Evolutionary conservation across 2,797 vertebrate species (phyloP).

Genomic region (Scolopax bukidnonensis): DNA sequence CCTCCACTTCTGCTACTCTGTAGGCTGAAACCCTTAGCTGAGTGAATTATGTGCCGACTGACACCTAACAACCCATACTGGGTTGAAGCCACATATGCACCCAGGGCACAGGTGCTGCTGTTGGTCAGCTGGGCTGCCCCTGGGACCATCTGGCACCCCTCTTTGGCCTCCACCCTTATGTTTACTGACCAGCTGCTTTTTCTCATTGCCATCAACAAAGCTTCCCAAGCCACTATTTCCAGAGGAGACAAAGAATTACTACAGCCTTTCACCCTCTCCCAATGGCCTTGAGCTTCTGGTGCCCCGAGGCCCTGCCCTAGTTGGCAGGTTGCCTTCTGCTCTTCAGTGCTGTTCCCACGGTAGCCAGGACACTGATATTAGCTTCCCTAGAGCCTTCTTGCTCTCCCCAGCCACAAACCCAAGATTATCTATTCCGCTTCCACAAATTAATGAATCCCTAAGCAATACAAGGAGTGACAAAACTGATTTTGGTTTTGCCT

Average conservation of each 20-base stretch:
- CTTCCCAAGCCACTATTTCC: not conserved
- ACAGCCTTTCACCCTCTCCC: not conserved
- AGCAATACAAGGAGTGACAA: not conserved
- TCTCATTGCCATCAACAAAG: slow-evolving; percentile 15
- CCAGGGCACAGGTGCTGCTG: slow-evolving; percentile 47
- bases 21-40: not conserved
- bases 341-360: not conserved
- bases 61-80: not conserved
- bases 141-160: slow-evolving; percentile 48
- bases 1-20: slow-evolving; percentile 6
- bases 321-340: not conserved
- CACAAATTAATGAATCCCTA: not conserved
- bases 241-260: slow-evolving; percentile 2
- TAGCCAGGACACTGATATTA: not conserved
- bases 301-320: not conserved
- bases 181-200: slow-evolving; percentile 48
- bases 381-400: not conserved
- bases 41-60: slow-evolving; percentile 47
- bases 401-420: not conserved
- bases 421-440: not conserved
- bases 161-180: slow-evolving; percentile 22
- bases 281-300: not conserved
- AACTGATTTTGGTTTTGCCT: slow-evolving; percentile 2
- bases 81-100: slow-evolving; percentile 23
- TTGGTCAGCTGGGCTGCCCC: slow-evolving; percentile 48